These are phyloP conservation scores for Ectemnius continuus DNA, from an alignment of 2,888 invertebrate genomes.

Conservation along the genomic window DNA sequence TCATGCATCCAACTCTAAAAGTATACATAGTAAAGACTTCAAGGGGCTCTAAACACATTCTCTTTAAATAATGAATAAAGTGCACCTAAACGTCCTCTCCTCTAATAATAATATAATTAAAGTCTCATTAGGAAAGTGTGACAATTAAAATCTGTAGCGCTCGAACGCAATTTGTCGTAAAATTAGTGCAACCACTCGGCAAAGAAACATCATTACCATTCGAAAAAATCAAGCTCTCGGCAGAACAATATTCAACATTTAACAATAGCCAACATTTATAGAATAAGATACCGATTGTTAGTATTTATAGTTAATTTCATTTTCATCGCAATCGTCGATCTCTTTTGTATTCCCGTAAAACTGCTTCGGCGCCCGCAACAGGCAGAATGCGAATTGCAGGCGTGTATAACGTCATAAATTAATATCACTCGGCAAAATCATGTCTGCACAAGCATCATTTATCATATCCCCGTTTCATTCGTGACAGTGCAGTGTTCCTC, in stretches of 20 bases:
- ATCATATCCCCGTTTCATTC: conserved; percentile 13
- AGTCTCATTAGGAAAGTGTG: too few relatives aligned
- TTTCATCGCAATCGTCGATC: conserved; percentile 38
- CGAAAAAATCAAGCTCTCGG: conserved; percentile 50
- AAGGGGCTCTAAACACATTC: too few relatives aligned
- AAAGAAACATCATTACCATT: conserved; percentile 27
- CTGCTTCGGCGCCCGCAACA: conserved; percentile 40
- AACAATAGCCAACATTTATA: conserved; percentile 78
- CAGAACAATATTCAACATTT: conserved; percentile 77
- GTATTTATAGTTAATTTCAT: conserved; percentile 69
- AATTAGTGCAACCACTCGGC: background rate
- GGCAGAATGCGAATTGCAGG: conserved; percentile 38
- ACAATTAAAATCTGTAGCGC: too few relatives aligned
- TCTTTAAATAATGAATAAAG: too few relatives aligned
- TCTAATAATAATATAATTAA: too few relatives aligned
- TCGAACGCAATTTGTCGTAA: background rate
- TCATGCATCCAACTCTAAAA: too few relatives aligned
- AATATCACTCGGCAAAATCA: conserved; percentile 50
- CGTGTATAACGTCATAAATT: conserved; percentile 40
- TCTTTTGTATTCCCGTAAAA: conserved; percentile 28
- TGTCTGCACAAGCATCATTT: conserved; percentile 28
- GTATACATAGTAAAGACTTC: too few relatives aligned
- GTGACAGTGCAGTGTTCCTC: conserved; percentile 68
- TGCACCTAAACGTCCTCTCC: too few relatives aligned
- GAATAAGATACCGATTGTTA: conserved; percentile 76